Base-by-base conservation (phyloP, 2,797 vertebrate genomes). In the Hydrocynus forskahlii region DNA sequence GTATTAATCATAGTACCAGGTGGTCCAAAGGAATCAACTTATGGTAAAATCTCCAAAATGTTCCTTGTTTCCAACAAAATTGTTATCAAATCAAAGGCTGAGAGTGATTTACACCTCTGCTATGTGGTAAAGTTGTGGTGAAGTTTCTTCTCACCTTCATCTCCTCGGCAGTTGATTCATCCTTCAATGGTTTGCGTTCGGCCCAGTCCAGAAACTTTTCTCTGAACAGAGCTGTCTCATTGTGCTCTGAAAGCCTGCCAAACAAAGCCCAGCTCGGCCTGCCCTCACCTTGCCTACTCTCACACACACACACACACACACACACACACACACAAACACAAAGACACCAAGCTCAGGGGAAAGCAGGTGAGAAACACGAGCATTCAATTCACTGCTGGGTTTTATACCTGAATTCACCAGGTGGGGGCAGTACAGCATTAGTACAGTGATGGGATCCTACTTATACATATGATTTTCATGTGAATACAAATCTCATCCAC, bases 201-300 rank as follows among this genome's bases (percentile, higher is more conserved):
- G 94, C 92, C 95, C 95, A 96, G 85, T 96, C 95, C 76, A 95
- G 89, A 88, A 96, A 96, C 88, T 96, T 96, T 89, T 96, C 95
- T 88, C 87, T 94, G 91, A 96, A 96, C 81, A 96, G 86, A 2
- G 95, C 78, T 0, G 95, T 96, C 86, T 96, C 95, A 38, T 95
- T 95, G 92, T 95, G 95, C 88, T 96, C 94, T 0, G 95, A 95
- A 81, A 96, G 85, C 1, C 95, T 90, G 13, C 94, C 95, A 71
- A 95, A 95, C 75, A 95, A 87, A 71, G 93, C 81, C 95, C 95
- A 96, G 70, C 91, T 92, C 0, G 95, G 95, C 43, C 95, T 93
- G 8, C 91, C 86, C 43, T 95, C 93, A 10, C 94, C 94, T 79
- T 91, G 79, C 85, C 94, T 95, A 75, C 14, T 78, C 73, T 75